Conservation (phyloP, 2,797 vertebrate genomes). For the Sebastes hubbsi region DNA sequence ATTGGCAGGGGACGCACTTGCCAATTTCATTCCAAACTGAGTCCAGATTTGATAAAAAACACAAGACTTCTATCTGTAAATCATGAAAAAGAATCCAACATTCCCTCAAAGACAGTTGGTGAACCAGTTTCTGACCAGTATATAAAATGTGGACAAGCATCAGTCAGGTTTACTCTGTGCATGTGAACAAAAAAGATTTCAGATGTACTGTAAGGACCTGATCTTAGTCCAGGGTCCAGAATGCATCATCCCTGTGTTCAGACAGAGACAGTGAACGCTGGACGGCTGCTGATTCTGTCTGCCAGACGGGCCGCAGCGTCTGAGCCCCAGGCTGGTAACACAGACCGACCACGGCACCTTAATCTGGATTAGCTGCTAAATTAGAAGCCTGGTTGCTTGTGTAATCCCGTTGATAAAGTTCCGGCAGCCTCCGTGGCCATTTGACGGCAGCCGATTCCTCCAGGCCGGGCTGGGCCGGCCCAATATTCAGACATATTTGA, state of each 20-base stretch:
- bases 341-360: slow-evolving; percentile 54
- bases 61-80: background rate
- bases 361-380: slow-evolving; percentile 74
- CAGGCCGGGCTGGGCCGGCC: background rate
- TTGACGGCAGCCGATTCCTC: slow-evolving; percentile 25
- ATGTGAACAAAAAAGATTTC: background rate
- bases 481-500: background rate
- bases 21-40: background rate
- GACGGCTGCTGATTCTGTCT: slow-evolving; percentile 23
- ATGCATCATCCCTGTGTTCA: background rate
- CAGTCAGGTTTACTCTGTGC: background rate
- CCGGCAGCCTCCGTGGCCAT: slow-evolving; percentile 13
- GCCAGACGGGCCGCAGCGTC: slow-evolving; percentile 23
- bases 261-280: background rate
- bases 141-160: background rate
- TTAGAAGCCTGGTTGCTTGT: slow-evolving; percentile 60
- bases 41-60: background rate
- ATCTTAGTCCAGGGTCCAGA: background rate
- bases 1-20: background rate
- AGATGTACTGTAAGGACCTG: background rate
- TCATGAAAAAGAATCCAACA: background rate
- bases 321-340: slow-evolving; percentile 37
- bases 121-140: background rate
- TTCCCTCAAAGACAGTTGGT: background rate
- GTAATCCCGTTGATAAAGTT: slow-evolving; percentile 60